Conservation (phyloP, 2,888 invertebrate genomes). For the Periphyllus acericola region DNA sequence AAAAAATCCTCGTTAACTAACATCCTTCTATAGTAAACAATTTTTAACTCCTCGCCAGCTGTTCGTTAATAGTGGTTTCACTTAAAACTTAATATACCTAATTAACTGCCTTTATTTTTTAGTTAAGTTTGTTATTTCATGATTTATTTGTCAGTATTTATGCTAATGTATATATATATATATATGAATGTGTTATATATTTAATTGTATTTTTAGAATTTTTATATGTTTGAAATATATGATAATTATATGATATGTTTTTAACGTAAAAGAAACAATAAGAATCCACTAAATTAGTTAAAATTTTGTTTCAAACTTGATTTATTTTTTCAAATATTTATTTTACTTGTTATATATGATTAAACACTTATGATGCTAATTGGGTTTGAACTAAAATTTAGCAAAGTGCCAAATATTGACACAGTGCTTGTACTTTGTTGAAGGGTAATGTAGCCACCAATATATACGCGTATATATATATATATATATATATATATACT, state of each 20-base stretch:
- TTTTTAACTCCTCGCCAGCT: too few relatives aligned
- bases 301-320: neutral
- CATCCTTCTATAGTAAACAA: too few relatives aligned
- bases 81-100: too few relatives aligned
- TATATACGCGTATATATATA: too few relatives aligned
- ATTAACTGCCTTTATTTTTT: too few relatives aligned
- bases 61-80: too few relatives aligned
- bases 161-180: too few relatives aligned
- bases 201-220: neutral
- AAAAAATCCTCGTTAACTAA: too few relatives aligned
- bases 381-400: neutral
- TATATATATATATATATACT: neutral
- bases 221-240: neutral
- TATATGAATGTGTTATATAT: neutral
- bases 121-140: too few relatives aligned
- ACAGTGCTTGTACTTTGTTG: neutral
- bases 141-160: too few relatives aligned
- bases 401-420: slow-evolving; percentile 23
- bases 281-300: neutral
- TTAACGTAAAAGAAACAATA: neutral
- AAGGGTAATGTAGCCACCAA: neutral
- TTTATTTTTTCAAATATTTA: neutral
- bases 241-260: neutral
- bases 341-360: neutral
- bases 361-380: slow-evolving; percentile 12